phyloP scores from a whole-genome alignment of 2,888 invertebrate genomes.

The Ligdia adustata region DNA sequence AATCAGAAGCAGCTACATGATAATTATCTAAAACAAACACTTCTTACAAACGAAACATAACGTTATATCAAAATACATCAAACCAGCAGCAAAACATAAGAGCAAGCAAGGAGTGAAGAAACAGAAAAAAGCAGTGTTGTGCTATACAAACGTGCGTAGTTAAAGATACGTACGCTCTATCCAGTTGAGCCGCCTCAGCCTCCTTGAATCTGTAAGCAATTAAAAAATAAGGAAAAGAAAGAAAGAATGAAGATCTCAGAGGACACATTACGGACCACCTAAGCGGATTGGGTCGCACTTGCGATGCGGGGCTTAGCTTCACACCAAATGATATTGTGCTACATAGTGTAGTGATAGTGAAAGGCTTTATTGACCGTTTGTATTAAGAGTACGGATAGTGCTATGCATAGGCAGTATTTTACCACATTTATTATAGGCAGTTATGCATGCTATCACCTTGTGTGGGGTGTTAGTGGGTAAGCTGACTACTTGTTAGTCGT shows the following conservation, averaged over 20 bases:
- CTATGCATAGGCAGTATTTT: conserved; percentile 16
- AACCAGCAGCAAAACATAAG: conserved; percentile 36
- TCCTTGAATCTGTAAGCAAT: conserved; percentile 93
- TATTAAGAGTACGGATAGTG: no score
- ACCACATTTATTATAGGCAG: conserved; percentile 45
- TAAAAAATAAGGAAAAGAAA: conserved; percentile 81
- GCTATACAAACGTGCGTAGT: conserved; percentile 62
- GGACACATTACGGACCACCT: conserved; percentile 62
- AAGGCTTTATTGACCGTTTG: conserved; percentile 55
- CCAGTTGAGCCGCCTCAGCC: conserved; percentile 90
- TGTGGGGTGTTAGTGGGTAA: conserved; percentile 70
- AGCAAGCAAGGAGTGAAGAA: conserved; percentile 48
- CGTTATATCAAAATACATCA: no score
- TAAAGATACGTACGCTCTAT: conserved; percentile 91
- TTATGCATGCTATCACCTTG: conserved; percentile 66
- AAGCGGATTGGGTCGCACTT: conserved; percentile 57
- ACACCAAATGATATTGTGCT: conserved; percentile 65
- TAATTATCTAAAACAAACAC: conserved; percentile 20
- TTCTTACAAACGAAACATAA: not conserved
- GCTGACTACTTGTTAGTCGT: conserved; percentile 72
- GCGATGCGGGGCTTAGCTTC: conserved; percentile 62
- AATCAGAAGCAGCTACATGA: conserved; percentile 26
- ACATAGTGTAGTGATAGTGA: conserved; percentile 61
- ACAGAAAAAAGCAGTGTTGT: conserved; percentile 62
- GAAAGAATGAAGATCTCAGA: conserved; percentile 65